Conservation (phyloP, 2,113 vertebrate species). For the Balaenoptera acutorostrata region DNA sequence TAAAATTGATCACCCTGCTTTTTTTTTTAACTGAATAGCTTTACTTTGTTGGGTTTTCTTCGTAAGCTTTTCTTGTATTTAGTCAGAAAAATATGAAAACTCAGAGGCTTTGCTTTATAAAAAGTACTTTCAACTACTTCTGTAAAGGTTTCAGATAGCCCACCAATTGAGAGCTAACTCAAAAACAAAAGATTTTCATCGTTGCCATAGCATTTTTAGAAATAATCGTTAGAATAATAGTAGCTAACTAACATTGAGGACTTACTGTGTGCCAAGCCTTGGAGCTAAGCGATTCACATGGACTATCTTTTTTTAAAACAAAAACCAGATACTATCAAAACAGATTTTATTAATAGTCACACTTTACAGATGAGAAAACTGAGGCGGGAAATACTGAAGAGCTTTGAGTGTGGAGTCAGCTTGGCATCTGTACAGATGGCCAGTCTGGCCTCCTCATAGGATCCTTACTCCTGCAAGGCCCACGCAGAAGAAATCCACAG, state of each 20-base stretch:
- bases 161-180: background rate
- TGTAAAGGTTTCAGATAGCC: background rate
- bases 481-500: background rate
- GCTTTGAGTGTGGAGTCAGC: background rate
- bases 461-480: background rate
- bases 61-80: background rate
- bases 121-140: background rate
- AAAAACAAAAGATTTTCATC: background rate
- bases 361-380: background rate
- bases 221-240: background rate
- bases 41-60: background rate
- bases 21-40: background rate
- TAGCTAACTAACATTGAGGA: background rate
- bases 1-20: background rate
- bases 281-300: background rate
- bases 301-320: background rate
- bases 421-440: background rate
- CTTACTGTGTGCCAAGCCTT: background rate
- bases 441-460: background rate
- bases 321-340: background rate
- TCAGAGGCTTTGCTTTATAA: background rate
- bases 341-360: background rate
- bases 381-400: background rate
- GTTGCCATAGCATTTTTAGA: background rate
- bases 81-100: background rate